Evolutionary conservation across 2,113 vertebrate genomes (phyloP).

Genomic region (Callospermophilus lateralis): DNA sequence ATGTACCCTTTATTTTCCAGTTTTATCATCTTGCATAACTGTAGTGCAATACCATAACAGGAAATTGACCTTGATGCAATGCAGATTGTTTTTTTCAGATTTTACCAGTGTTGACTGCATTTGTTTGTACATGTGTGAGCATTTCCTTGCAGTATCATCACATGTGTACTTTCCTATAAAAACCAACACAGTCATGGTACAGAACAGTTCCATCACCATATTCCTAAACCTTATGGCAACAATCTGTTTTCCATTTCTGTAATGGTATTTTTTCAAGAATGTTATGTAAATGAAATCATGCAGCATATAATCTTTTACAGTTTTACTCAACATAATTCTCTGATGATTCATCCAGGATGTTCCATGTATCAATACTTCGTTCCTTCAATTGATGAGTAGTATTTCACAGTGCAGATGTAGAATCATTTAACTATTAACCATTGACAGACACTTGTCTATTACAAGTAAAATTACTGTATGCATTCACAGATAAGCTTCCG

Average conservation of each 20-base stretch:
- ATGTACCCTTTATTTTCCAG: background rate
- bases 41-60: background rate
- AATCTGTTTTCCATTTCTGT: background rate
- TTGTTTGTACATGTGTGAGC: background rate
- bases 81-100: background rate
- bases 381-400: background rate
- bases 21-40: background rate
- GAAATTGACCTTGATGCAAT: background rate
- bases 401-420: background rate
- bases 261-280: background rate
- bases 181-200: background rate
- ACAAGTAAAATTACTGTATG: background rate
- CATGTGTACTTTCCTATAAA: background rate
- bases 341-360: background rate
- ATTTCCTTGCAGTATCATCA: background rate
- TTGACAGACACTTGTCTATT: background rate
- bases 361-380: background rate
- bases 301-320: background rate
- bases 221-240: background rate
- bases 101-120: background rate
- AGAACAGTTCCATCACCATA: background rate
- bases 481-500: background rate
- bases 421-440: background rate
- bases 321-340: background rate
- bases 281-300: background rate